These are phyloP conservation scores for Grammomys surdaster DNA, from an alignment of 2,113 vertebrate genomes.

Conservation along the genomic window DNA sequence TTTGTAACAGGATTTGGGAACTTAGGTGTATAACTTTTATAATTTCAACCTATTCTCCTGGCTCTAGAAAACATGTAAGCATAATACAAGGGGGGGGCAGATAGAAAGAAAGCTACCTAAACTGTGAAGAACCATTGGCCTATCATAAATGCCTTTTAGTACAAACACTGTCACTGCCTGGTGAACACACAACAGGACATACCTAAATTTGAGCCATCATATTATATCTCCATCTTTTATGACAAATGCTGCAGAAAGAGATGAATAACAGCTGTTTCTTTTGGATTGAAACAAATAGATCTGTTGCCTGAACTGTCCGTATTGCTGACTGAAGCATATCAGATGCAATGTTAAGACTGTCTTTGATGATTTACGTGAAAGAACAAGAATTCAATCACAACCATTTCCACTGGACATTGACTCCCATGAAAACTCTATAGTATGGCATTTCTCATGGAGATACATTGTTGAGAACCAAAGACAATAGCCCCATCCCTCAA, in stretches of 20 bases:
- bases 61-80: background rate
- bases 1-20: slow-evolving; percentile 37
- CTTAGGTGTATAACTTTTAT: background rate
- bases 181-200: background rate
- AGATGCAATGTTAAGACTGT: slow-evolving; percentile 27
- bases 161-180: background rate
- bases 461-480: slow-evolving; percentile 7
- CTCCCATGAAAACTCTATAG: background rate
- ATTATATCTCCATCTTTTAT: background rate
- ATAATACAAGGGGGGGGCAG: background rate
- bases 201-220: background rate
- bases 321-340: background rate
- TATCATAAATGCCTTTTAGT: background rate
- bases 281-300: slow-evolving; percentile 27
- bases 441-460: background rate
- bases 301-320: background rate
- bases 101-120: background rate
- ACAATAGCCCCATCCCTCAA: background rate
- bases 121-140: background rate
- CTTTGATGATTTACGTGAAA: slow-evolving; percentile 24
- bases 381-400: slow-evolving; percentile 42
- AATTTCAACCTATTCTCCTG: background rate
- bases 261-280: background rate
- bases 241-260: slow-evolving; percentile 14
- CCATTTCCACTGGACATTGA: background rate